phyloP scores from a whole-genome alignment of 2,888 invertebrate genomes.

The Eumacrocentrus americanus region DNA sequence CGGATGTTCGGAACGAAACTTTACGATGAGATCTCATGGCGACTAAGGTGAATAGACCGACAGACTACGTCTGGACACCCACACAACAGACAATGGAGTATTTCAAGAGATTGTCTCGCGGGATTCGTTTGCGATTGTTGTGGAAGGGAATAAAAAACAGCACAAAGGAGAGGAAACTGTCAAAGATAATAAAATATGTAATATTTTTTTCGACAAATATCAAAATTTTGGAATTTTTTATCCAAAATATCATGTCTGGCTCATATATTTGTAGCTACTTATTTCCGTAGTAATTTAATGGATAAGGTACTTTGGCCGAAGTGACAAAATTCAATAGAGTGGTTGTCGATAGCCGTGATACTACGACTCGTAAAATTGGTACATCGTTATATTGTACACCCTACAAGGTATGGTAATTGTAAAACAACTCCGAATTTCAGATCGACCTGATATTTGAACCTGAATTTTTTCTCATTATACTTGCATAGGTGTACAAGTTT shows the following conservation, averaged over 20 bases:
- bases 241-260: neutral
- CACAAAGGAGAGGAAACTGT: neutral
- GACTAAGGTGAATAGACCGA: conserved; percentile 16
- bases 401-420: too few relatives aligned
- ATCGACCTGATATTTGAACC: too few relatives aligned
- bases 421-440: too few relatives aligned
- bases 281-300: neutral
- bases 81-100: conserved; percentile 12
- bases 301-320: too few relatives aligned
- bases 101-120: neutral
- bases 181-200: neutral
- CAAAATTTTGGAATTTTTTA: too few relatives aligned
- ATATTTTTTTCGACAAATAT: too few relatives aligned
- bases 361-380: too few relatives aligned
- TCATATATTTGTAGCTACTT: neutral
- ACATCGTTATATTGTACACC: too few relatives aligned
- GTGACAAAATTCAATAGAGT: too few relatives aligned
- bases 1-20: conserved; percentile 27
- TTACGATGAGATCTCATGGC: neutral
- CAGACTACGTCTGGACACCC: conserved; percentile 31
- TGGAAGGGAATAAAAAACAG: neutral
- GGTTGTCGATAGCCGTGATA: too few relatives aligned
- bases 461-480: too few relatives aligned
- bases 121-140: conserved; percentile 10
- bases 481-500: too few relatives aligned